phyloP scores from a whole-genome alignment of 2,113 vertebrate genomes.

The Psammodynastes pulverulentus region DNA sequence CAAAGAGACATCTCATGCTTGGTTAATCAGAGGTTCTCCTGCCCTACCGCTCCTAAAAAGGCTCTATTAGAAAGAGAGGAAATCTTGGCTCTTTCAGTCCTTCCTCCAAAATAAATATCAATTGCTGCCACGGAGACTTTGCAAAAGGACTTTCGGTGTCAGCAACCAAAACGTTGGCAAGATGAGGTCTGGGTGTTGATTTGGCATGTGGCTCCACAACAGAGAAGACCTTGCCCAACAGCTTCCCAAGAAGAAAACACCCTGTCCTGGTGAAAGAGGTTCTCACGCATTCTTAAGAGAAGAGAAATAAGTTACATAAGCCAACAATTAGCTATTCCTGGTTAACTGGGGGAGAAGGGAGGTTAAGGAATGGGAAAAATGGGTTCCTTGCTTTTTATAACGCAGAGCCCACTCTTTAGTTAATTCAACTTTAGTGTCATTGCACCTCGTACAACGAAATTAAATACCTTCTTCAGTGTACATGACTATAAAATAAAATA shows the following conservation, averaged over 20 bases:
- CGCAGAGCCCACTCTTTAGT: too few relatives aligned
- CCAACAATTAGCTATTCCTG: not conserved
- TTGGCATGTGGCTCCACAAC: not conserved
- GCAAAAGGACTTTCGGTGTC: not conserved
- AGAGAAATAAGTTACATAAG: not conserved
- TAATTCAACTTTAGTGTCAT: too few relatives aligned
- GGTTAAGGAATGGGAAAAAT: too few relatives aligned
- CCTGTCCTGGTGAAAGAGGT: not conserved
- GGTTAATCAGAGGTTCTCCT: not conserved
- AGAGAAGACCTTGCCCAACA: not conserved
- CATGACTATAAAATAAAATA: too few relatives aligned
- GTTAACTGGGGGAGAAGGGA: too few relatives aligned
- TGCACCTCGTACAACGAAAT: too few relatives aligned
- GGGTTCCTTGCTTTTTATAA: not conserved
- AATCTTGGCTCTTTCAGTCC: not conserved
- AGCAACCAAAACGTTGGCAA: not conserved
- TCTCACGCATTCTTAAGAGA: not conserved
- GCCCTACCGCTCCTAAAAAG: not conserved
- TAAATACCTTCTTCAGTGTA: too few relatives aligned
- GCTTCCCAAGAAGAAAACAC: slow-evolving; percentile 15
- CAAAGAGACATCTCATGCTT: not conserved
- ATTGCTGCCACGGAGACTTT: not conserved
- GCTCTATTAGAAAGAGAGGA: not conserved
- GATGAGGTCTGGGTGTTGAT: not conserved
- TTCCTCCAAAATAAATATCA: not conserved